These are phyloP conservation scores for Barbus barbus DNA, from an alignment of 2,113 vertebrate species.

Conservation along the genomic window DNA sequence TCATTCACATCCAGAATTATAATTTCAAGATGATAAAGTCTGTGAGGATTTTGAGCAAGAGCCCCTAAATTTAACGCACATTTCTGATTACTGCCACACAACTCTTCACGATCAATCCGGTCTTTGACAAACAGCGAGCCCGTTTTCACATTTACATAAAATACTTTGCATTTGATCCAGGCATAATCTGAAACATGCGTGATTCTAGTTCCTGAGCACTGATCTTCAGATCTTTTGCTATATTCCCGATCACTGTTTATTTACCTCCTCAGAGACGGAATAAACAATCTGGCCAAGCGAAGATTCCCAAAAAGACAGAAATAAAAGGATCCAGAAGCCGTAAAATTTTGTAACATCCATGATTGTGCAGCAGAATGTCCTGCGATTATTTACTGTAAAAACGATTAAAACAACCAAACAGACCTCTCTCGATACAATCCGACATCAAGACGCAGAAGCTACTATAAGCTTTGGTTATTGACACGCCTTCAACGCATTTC, in stretches of 20 bases:
- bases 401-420: neutral
- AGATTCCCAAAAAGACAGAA: constrained; percentile 11
- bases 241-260: constrained; percentile 68
- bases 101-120: constrained; percentile 79
- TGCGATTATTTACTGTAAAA: neutral
- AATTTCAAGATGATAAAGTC: constrained; percentile 76
- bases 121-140: constrained; percentile 76
- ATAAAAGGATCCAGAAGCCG: no score
- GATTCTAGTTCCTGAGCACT: constrained; percentile 64
- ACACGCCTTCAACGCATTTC: neutral
- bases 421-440: neutral
- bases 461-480: neutral
- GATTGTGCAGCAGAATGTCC: neutral
- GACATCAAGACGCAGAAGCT: neutral
- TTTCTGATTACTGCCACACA: constrained; percentile 68
- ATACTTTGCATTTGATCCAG: no score
- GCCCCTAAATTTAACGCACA: constrained; percentile 80
- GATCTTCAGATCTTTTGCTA: constrained; percentile 74
- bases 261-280: constrained; percentile 72
- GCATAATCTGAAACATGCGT: no score
- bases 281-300: constrained; percentile 64
- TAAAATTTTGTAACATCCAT: neutral
- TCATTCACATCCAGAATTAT: constrained; percentile 83
- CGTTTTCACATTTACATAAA: no score
- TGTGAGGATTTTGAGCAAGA: constrained; percentile 77